Evolutionary conservation across 1,140 invertebrate genomes (phyloP).

Genomic region (Pteromalus puparum): DNA sequence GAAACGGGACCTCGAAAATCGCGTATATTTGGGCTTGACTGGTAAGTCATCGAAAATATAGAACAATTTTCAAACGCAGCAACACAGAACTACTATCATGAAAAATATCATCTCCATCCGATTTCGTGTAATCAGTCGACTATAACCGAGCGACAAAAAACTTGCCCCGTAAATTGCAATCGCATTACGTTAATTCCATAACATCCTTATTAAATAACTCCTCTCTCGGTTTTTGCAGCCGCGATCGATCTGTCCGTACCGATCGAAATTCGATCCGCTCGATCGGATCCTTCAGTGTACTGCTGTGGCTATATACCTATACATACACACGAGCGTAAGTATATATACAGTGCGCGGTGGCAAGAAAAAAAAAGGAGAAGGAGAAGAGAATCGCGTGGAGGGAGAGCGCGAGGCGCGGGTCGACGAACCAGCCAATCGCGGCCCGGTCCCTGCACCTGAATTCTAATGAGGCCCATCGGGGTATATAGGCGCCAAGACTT

Average conservation of each 20-base stretch:
- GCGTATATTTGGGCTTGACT: no score
- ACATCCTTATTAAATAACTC: conserved; percentile 30
- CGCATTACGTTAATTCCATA: conserved; percentile 7
- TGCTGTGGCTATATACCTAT: neutral
- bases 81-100: no score
- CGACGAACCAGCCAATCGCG: conserved; percentile 73
- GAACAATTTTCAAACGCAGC: no score
- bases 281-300: neutral
- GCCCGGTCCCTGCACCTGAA: conserved; percentile 68
- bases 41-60: no score
- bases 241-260: no score
- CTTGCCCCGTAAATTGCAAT: neutral
- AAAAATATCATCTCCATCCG: no score
- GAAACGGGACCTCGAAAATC: no score
- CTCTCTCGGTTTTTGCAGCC: neutral
- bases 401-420: conserved; percentile 58
- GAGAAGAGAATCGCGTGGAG: neutral
- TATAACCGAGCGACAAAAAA: neutral
- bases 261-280: conserved; percentile 7
- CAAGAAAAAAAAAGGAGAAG: neutral
- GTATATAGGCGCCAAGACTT: conserved; percentile 71
- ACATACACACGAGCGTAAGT: neutral
- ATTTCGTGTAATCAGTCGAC: neutral
- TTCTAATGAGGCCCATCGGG: conserved; percentile 71
- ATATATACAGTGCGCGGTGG: neutral